Conservation (phyloP, 2,888 invertebrate genomes). For the Leucoptera coffeella region DNA sequence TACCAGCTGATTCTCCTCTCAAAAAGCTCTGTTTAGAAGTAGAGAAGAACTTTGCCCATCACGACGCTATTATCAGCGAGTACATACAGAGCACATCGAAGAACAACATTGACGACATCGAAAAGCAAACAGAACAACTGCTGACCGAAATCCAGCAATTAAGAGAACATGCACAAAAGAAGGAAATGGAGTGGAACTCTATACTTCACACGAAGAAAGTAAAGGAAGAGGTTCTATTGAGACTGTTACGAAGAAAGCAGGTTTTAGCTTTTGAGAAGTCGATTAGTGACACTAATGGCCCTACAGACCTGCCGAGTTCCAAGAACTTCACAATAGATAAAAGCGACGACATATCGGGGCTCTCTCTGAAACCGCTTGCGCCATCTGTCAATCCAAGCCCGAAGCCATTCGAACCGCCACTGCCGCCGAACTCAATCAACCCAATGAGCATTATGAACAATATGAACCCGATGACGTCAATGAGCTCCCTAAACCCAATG, state of each 20-base stretch:
- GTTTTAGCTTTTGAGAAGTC: conserved; percentile 47
- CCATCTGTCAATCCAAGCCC: conserved; percentile 8
- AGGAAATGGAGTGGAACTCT: conserved; percentile 84
- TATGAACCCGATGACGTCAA: no score
- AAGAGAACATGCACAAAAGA: conserved; percentile 67
- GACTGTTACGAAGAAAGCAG: conserved; percentile 65
- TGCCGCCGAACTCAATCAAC: neutral
- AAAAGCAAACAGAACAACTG: conserved; percentile 59
- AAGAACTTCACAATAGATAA: conserved; percentile 41
- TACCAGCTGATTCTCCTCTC: conserved; percentile 37
- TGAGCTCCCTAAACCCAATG: no score
- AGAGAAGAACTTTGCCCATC: conserved; percentile 43
- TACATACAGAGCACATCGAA: conserved; percentile 59
- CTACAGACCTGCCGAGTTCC: conserved; percentile 30
- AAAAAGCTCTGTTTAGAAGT: conserved; percentile 46
- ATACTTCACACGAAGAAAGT: conserved; percentile 75
- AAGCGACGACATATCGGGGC: conserved; percentile 40
- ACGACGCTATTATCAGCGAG: conserved; percentile 57
- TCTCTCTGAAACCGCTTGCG: conserved; percentile 31
- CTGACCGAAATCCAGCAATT: conserved; percentile 63
- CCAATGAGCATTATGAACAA: no score
- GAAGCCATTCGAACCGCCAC: neutral
- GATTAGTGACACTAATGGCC: conserved; percentile 30
- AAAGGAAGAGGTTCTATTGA: conserved; percentile 72
- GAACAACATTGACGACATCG: conserved; percentile 54